Conservation (phyloP, 1,140 invertebrate genomes). For the Platyura marginata region DNA sequence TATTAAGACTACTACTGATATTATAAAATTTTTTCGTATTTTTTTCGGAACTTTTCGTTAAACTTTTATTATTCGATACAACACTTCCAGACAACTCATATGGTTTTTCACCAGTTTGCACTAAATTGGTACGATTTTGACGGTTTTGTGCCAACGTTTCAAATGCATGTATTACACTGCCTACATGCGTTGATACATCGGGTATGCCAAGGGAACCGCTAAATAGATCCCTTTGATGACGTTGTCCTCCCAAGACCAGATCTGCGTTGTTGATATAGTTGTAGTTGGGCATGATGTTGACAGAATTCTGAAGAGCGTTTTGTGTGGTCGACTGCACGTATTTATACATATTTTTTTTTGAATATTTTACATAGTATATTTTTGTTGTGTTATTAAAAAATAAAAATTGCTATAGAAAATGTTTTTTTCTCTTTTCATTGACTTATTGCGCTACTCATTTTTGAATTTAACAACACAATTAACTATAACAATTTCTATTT, state of each 20-base stretch:
- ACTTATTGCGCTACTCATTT: neutral
- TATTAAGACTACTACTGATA: neutral
- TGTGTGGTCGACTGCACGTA: constrained; percentile 5
- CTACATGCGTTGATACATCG: constrained; percentile 21
- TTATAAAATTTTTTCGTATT: neutral
- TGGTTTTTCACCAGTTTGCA: neutral
- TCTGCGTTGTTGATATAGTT: constrained; percentile 6
- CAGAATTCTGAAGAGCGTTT: neutral
- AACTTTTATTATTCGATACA: neutral
- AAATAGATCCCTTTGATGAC: constrained; percentile 19
- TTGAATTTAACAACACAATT: neutral
- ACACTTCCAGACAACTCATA: constrained; percentile 2
- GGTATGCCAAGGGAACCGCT: constrained; percentile 23
- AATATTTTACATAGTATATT: neutral
- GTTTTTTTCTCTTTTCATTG: neutral
- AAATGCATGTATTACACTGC: constrained; percentile 23
- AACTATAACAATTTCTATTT: no score
- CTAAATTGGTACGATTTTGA: constrained; percentile 9
- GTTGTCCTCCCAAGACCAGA: constrained; percentile 3
- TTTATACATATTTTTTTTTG: neutral
- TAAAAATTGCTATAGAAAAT: no score
- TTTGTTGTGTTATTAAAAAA: neutral
- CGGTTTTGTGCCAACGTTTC: constrained; percentile 19
- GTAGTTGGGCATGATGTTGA: constrained; percentile 4
- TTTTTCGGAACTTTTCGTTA: neutral